phyloP scores from a whole-genome alignment of 1,140 invertebrate species.

The Cydia amplana region DNA sequence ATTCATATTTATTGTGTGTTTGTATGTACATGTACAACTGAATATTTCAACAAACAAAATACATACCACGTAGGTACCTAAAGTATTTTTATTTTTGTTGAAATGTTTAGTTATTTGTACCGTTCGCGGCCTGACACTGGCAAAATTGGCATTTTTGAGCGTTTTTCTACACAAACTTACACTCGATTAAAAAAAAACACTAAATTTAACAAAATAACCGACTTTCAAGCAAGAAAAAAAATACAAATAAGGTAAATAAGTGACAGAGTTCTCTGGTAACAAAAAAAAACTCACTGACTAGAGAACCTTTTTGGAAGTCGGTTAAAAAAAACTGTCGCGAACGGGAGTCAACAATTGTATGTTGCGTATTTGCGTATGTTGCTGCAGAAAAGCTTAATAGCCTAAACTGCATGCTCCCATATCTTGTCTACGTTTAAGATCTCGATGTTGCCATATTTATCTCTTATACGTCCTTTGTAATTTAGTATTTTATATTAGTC shows the following conservation, averaged over 20 bases:
- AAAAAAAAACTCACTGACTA: background rate
- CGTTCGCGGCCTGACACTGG: slow-evolving; percentile 47
- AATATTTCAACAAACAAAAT: slow-evolving; percentile 4
- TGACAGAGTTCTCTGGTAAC: slow-evolving; percentile 39
- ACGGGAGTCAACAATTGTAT: slow-evolving; percentile 39
- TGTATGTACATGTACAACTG: slow-evolving; percentile 10
- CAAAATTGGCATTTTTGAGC: slow-evolving; percentile 17
- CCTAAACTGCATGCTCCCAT: slow-evolving; percentile 60
- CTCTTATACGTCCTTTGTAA: slow-evolving; percentile 2
- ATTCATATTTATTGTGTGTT: slow-evolving; percentile 24
- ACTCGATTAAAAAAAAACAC: background rate
- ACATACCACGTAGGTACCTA: background rate
- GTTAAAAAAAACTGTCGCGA: slow-evolving; percentile 39
- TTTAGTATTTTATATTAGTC: slow-evolving; percentile 1
- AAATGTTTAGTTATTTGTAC: slow-evolving; percentile 47
- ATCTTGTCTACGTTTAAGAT: slow-evolving; percentile 52
- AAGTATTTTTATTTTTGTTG: slow-evolving; percentile 39
- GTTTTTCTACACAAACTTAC: too few relatives aligned
- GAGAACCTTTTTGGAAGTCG: background rate
- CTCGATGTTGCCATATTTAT: slow-evolving; percentile 35
- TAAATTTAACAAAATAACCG: background rate
- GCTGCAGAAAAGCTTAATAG: slow-evolving; percentile 63
- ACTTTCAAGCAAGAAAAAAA: background rate
- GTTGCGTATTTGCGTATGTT: slow-evolving; percentile 61
- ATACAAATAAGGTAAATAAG: slow-evolving; percentile 28